These are phyloP conservation scores for Pholis gunnellus DNA, from an alignment of 2,113 vertebrate species.

Conservation along the genomic window DNA sequence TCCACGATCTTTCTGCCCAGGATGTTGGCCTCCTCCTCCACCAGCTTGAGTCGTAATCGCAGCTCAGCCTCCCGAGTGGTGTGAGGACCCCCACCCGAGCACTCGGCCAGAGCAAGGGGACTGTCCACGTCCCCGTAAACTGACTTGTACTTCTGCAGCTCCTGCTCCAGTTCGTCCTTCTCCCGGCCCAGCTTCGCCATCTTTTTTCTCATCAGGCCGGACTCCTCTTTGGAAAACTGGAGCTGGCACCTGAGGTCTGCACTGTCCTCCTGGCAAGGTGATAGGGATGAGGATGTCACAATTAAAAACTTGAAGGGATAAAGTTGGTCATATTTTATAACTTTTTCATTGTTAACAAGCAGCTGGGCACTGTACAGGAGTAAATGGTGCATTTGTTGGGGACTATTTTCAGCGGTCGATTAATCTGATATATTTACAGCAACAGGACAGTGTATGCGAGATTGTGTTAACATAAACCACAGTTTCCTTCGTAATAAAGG, in stretches of 20 bases:
- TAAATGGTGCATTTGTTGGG: background rate
- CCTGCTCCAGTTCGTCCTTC: constrained; percentile 95
- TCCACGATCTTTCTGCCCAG: constrained; percentile 97
- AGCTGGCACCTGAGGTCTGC: constrained; percentile 97
- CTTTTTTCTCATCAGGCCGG: constrained; percentile 95
- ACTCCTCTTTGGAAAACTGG: constrained; percentile 98
- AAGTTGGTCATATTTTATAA: background rate
- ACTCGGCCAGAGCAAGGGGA: constrained; percentile 88
- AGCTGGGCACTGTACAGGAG: background rate
- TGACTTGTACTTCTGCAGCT: constrained; percentile 96
- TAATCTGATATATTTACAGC: background rate
- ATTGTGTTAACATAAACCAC: background rate
- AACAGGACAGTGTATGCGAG: background rate
- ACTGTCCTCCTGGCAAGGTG: constrained; percentile 90
- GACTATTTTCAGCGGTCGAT: background rate
- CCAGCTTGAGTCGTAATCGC: constrained; percentile 94
- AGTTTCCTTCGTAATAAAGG: background rate
- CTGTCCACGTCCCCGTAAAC: constrained; percentile 97
- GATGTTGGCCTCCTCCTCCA: constrained; percentile 98
- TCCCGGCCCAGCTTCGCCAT: constrained; percentile 96
- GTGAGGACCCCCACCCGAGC: constrained; percentile 91
- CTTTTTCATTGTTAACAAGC: background rate
- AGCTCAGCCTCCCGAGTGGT: constrained; percentile 96
- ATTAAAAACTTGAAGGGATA: background rate
- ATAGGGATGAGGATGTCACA: background rate